phyloP scores from a whole-genome alignment of 2,888 invertebrate genomes.

The Nezara viridula region DNA sequence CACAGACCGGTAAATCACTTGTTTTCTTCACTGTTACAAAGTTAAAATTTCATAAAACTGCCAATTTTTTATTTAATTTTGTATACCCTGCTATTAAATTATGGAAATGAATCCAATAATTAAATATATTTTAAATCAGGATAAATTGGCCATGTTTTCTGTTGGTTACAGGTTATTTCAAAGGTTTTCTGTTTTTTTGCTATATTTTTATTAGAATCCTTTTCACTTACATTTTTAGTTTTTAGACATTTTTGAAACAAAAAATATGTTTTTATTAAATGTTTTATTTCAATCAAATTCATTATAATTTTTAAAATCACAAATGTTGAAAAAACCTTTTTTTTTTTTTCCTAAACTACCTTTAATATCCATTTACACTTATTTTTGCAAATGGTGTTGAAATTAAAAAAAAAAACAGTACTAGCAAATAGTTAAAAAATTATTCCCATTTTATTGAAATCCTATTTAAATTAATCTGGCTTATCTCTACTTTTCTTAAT shows the following conservation, averaged over 20 bases:
- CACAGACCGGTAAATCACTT: slow-evolving; percentile 22
- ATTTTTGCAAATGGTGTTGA: background rate
- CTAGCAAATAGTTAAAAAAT: background rate
- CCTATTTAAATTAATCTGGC: background rate
- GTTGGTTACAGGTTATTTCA: background rate
- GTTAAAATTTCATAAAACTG: background rate
- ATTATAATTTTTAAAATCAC: background rate
- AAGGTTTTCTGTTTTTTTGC: background rate
- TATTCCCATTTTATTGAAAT: background rate
- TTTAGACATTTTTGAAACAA: background rate
- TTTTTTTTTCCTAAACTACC: background rate
- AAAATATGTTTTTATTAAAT: background rate
- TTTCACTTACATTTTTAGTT: background rate
- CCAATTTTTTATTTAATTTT: background rate
- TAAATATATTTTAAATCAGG: background rate
- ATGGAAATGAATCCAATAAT: background rate
- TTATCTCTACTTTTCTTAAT: background rate
- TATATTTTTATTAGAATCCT: background rate
- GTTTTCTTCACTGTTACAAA: background rate
- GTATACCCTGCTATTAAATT: background rate
- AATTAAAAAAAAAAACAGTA: background rate
- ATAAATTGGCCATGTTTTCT: background rate
- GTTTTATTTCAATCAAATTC: background rate
- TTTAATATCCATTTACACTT: background rate
- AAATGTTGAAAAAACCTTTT: background rate